phyloP scores from a whole-genome alignment of 2,888 invertebrate species.

The Hemithea aestivaria region DNA sequence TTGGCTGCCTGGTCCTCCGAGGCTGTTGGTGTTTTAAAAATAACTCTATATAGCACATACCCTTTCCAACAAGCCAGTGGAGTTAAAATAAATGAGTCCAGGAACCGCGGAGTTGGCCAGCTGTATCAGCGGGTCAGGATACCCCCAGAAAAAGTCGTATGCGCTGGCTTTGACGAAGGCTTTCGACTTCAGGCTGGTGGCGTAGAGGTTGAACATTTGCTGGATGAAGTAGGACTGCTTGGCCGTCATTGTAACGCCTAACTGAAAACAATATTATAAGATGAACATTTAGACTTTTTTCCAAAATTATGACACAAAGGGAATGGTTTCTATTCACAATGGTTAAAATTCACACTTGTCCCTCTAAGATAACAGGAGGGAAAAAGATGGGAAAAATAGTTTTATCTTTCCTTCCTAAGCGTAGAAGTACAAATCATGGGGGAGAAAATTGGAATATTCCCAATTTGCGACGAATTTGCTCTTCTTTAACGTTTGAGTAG shows the following conservation, averaged over 20 bases:
- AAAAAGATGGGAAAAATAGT: too few relatives aligned
- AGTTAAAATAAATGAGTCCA: slow-evolving; percentile 26
- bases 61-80: slow-evolving; percentile 35
- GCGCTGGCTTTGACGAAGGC: slow-evolving; percentile 60
- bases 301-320: too few relatives aligned
- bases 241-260: slow-evolving; percentile 62
- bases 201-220: slow-evolving; percentile 78
- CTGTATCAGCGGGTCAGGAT: slow-evolving; percentile 25
- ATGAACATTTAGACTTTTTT: background rate
- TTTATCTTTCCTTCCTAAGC: too few relatives aligned
- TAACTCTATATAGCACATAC: slow-evolving; percentile 10
- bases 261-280: slow-evolving; percentile 20
- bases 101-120: slow-evolving; percentile 21
- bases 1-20: too few relatives aligned
- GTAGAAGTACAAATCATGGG: too few relatives aligned
- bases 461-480: too few relatives aligned
- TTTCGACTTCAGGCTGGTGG: slow-evolving; percentile 74
- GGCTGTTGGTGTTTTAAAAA: too few relatives aligned
- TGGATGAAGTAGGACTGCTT: slow-evolving; percentile 77
- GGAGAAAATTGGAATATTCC: too few relatives aligned
- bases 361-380: too few relatives aligned
- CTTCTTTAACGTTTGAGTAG: too few relatives aligned
- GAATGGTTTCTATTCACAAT: too few relatives aligned
- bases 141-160: slow-evolving; percentile 28
- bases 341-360: too few relatives aligned